Evolutionary conservation across 1,140 invertebrate genomes (phyloP).

Genomic region (Bombus difficillimus): DNA sequence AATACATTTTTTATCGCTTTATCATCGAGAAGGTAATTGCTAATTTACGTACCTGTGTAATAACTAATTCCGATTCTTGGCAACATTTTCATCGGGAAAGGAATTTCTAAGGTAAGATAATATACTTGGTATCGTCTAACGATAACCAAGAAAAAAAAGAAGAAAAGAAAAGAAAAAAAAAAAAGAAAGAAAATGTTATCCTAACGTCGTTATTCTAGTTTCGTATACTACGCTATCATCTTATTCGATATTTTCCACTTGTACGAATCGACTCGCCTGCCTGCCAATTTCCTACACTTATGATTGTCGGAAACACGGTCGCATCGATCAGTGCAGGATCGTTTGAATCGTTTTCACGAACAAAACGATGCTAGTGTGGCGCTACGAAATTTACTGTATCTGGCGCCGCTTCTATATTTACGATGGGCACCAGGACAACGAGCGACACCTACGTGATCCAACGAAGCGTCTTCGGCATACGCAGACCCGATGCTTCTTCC

Average conservation of each 20-base stretch:
- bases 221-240: too few species aligned
- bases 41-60: background rate
- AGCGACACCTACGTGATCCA: slow-evolving; percentile 62
- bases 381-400: slow-evolving; percentile 67
- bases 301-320: background rate
- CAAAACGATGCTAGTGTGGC: slow-evolving; percentile 40
- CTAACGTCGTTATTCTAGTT: too few species aligned
- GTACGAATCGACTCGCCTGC: background rate
- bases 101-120: too few species aligned
- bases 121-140: too few species aligned
- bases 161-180: too few species aligned
- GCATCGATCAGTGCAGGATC: background rate
- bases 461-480: slow-evolving; percentile 45
- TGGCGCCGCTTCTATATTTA: slow-evolving; percentile 69
- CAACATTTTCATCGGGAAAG: too few species aligned
- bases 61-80: background rate
- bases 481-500: slow-evolving; percentile 49
- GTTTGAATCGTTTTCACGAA: background rate
- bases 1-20: background rate
- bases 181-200: too few species aligned
- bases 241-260: too few species aligned
- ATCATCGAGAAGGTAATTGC: background rate
- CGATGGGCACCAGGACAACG: slow-evolving; percentile 59
- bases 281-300: background rate
- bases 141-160: too few species aligned